Evolutionary conservation across 1,140 invertebrate species (phyloP), one percentile per base, ranked within the genome.

Genomic region (Pomacea maculata): DNA sequence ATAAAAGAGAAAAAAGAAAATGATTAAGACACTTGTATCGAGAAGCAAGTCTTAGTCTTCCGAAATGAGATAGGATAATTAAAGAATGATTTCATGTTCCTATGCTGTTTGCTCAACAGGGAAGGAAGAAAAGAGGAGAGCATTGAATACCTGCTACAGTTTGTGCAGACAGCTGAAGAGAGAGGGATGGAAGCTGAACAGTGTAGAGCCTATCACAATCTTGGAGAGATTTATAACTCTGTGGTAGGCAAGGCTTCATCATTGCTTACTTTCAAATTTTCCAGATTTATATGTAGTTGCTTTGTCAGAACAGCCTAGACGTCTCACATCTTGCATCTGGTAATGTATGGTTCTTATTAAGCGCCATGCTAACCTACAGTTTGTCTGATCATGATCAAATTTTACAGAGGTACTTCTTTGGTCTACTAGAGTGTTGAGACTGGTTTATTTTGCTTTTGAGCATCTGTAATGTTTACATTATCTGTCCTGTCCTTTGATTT

Each of bases 121-220:
- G 83, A 89, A 79, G 90, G 89, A 19, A 86, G 88, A 75, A 84
- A 88, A 11, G 88, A 90, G 63, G 87, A 89, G 79, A 89, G 89
- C 82, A 90, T 91, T 70, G 84, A 85, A 54, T 90, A 89, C 83
- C 83, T 91, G 68, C 86, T 89, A 79, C 85, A 88, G 84, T 91
- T 91, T 87, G 90, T 90, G 0, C 87, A 91, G 78, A 87, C 88
- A 8, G 86, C 91, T 72, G 90, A 91, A 78, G 85, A 86, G 77
- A 87, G 85, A 81, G 86, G 87, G 21, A 83, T 90, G 76, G 89
- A 91, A 73, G 84, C 85, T 70, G 90, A 89, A 19, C 87, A 87
- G 74, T 90, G 90, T 80, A 84, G 85, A 80, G 91, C 91, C 63
- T 91, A 90, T 82, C 89, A 89, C 79, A 89, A 89, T 79, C 85